Evolutionary conservation across 2,888 invertebrate genomes (phyloP).

Genomic region (Oxycera nigricornis): DNA sequence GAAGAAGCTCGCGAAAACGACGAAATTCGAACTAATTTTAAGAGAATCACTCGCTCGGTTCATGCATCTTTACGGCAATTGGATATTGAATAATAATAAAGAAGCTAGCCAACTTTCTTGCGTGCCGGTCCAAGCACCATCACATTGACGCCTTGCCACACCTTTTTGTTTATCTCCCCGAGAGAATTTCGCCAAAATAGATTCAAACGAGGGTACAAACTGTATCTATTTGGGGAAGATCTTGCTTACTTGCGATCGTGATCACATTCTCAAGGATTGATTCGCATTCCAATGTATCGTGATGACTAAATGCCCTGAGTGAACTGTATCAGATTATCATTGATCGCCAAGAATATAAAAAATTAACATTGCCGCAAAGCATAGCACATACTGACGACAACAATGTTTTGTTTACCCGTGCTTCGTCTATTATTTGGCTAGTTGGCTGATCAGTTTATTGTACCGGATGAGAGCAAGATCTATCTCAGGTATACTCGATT

Average conservation of each 20-base stretch:
- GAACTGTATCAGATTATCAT: too few species aligned
- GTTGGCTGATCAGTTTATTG: neutral
- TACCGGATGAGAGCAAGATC: neutral
- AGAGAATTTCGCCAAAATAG: neutral
- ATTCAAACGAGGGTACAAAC: neutral
- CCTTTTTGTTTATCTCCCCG: slow-evolving; percentile 31
- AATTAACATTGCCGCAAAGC: neutral
- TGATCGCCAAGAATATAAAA: neutral
- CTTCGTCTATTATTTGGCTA: neutral
- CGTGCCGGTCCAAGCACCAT: neutral
- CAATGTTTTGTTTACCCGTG: too few species aligned
- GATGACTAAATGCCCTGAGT: slow-evolving; percentile 9
- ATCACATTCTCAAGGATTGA: neutral
- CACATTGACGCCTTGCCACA: slow-evolving; percentile 30
- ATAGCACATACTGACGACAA: slow-evolving; percentile 25
- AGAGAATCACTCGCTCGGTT: slow-evolving; percentile 56
- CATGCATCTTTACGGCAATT: slow-evolving; percentile 54
- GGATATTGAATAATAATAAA: neutral
- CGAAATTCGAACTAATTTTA: slow-evolving; percentile 33
- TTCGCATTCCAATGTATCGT: neutral
- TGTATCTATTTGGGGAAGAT: neutral
- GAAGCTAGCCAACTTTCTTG: neutral
- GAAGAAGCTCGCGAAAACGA: neutral
- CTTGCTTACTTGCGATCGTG: neutral
- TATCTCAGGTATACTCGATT: slow-evolving; percentile 32